These are phyloP conservation scores for Planiliza haematocheilus DNA, from an alignment of 2,113 vertebrate genomes.

Conservation along the genomic window DNA sequence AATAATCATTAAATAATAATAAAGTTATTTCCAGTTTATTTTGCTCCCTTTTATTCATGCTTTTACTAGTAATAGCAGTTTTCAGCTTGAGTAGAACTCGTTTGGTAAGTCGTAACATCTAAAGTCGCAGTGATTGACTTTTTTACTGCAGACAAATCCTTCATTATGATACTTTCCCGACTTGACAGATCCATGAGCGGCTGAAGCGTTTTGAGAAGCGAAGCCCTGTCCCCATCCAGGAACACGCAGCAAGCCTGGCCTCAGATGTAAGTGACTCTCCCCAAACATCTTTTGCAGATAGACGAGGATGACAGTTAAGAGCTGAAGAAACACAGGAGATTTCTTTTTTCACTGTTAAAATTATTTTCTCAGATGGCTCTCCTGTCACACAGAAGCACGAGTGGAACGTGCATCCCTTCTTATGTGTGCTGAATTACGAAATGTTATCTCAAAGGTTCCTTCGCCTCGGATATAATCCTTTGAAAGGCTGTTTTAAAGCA, in stretches of 20 bases:
- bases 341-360: conserved; percentile 25
- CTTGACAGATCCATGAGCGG: conserved; percentile 78
- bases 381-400: conserved; percentile 39
- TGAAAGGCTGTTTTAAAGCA: conserved; percentile 24
- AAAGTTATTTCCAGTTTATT: neutral
- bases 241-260: conserved; percentile 62
- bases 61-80: neutral
- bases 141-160: conserved; percentile 10
- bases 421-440: conserved; percentile 11
- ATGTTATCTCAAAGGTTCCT: conserved; percentile 11
- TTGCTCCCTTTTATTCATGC: neutral
- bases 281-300: conserved; percentile 58
- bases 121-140: neutral
- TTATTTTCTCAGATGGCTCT: conserved; percentile 39
- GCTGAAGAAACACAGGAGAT: conserved; percentile 13
- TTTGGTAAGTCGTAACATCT: neutral
- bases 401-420: conserved; percentile 2
- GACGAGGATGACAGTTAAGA: conserved; percentile 45
- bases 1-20: too few relatives aligned
- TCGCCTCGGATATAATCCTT: neutral
- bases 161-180: conserved; percentile 28
- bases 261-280: conserved; percentile 68
- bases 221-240: conserved; percentile 63
- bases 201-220: conserved; percentile 76
- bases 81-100: too few relatives aligned